Evolutionary conservation across 2,888 invertebrate species (phyloP), one percentile per base, ranked within the genome.

Genomic region (Nemoura dubitans): DNA sequence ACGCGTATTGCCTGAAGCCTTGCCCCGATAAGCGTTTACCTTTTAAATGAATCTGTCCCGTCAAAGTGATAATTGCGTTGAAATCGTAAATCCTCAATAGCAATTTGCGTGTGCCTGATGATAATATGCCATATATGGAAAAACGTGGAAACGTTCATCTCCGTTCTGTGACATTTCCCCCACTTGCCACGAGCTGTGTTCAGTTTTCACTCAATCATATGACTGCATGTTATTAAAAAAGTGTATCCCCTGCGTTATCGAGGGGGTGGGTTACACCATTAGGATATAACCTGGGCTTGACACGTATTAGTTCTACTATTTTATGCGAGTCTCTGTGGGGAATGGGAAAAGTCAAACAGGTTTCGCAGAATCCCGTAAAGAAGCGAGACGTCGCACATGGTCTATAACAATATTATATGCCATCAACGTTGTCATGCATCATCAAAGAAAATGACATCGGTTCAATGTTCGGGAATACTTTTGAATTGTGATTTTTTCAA

Each of bases 11-110:
- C 59, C 59, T 59, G 59, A 14, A 21, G 59, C 36, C 36, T 21
- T 1, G 14, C 14, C 21, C 59, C 59, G 14, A 59, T 59, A 59
- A 59, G 14, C 59, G 59, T 7, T 59, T 59, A 59, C 59, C 59
- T 59, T 59, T 59, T 59, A 59, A 59, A 59, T 59, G 59, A 59
- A 59, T 59, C 59, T 59, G 59, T 59, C 59, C 3, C 59, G 59
- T 59, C 10, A 1, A 59, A 59, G 59, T 59, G 59, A 59, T 59
- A 59, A 59, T 59, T 59, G 59, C 16, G 3, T 59, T 59, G 59
- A 59, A 59, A 59, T 59, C 59, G 59, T 59, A 59, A 59, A 59
- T 59, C 21, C 59, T 21, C 16, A 14, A 1, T 59, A 14, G 59
- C 59, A 59, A 59, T 59, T 59, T 21, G 21, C 21, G 21, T 14